Conservation (phyloP, 2,113 vertebrate genomes). For the Sterrhoptilus dennistouni region DNA sequence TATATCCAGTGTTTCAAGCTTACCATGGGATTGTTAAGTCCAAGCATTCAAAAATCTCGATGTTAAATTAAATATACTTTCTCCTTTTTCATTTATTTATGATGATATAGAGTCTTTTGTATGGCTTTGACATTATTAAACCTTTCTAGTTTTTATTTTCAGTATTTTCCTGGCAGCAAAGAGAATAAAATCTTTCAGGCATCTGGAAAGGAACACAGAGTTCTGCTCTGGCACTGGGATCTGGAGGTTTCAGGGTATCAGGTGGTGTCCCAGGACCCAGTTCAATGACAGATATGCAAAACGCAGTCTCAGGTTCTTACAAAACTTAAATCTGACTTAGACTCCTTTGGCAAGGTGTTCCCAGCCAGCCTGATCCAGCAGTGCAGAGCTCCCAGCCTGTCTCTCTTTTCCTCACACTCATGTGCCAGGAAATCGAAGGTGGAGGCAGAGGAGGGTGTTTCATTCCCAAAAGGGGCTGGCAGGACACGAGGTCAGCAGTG, state of each 20-base stretch:
- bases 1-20: background rate
- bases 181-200: background rate
- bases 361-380: background rate
- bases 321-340: background rate
- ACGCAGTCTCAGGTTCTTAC: background rate
- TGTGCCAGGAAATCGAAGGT: no score
- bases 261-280: accelerated
- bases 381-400: background rate
- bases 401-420: accelerated
- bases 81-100: background rate
- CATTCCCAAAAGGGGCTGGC: accelerated
- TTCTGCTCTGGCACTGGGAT: background rate
- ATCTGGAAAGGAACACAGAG: background rate
- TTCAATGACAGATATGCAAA: background rate
- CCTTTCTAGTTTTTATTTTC: background rate
- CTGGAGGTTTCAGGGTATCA: background rate
- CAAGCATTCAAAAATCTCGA: background rate
- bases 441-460: accelerated
- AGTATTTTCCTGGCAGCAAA: background rate
- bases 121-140: background rate
- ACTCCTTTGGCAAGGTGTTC: background rate
- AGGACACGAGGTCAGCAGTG: accelerated
- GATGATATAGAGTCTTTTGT: background rate
- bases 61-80: background rate
- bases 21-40: background rate